Base-by-base conservation (phyloP, 2,888 invertebrate genomes). In the Alitta virens region DNA sequence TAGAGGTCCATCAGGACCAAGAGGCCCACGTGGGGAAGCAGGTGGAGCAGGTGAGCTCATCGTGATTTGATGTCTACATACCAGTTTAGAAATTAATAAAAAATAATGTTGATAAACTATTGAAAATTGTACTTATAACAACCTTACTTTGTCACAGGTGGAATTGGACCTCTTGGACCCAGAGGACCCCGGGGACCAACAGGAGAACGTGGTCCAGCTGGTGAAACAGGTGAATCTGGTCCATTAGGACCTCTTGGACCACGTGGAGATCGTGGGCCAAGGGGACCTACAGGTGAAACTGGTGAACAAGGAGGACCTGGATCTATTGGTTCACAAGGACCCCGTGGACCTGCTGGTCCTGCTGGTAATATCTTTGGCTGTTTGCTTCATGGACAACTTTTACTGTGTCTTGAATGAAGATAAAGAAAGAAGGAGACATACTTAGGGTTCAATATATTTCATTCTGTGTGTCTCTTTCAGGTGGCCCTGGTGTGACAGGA, bases 151-250 rank as follows among this genome's bases (percentile, higher is more conserved):
- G 7, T 33, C 33, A 33, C 33, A 33, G 33, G 33, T 33, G 33
- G 33, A 33, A 12, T 7, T 33, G 56, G 56, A 12, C 21, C 46
- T 7, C 42, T 25, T 24, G 62, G 62, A 21, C 50, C 33, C 26
- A 14, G n/a, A 21, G 68, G 68, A 49, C 24, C 55, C n/a, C 42
- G 27, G 16, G 68, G 68, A 27, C n/a, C 49, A 38, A 26, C 55
- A 23, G 68, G 68, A 26, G 40, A 52, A 23, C 24, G 16, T 14
- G 63, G 63, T 25, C 54, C 53, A 2, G 21, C 60, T 42, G 62
- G 62, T 2, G 9, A 38, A 14, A 3, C 57, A 18, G 62, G 62
- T 5, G 26, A 23, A 7, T 5, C 18, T 23, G 62, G 62, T n/a
- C 27, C 14, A 21, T 33, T 23, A 9, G 57, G 63, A 43, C 51